Conservation (phyloP, 2,113 vertebrate species). For the Antechinus stuartii region DNA sequence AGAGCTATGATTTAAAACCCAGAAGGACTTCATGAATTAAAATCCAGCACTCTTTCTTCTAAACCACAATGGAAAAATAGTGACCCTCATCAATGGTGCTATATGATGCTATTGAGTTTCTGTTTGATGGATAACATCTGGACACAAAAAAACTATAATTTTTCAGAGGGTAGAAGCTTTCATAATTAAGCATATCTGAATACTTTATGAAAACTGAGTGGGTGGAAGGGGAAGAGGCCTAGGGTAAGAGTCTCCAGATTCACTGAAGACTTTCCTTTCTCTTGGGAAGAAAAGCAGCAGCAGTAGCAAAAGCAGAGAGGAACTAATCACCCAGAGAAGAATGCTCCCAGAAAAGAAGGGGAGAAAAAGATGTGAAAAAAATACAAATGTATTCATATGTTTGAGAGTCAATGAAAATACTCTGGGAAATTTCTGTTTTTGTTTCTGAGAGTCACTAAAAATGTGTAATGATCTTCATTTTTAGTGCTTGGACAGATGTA, state of each 20-base stretch:
- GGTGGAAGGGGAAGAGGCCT: background rate
- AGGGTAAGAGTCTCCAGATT: background rate
- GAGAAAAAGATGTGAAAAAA: constrained; percentile 7
- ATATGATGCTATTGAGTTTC: constrained; percentile 25
- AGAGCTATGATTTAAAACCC: background rate
- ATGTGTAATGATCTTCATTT: background rate
- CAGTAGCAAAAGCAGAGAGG: background rate
- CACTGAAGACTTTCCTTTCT: background rate
- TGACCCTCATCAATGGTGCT: background rate
- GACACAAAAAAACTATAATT: background rate
- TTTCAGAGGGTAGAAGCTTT: background rate
- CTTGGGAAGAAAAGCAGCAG: background rate
- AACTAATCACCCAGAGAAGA: background rate
- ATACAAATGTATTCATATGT: background rate
- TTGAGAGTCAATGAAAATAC: background rate
- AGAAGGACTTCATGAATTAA: background rate
- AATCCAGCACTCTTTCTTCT: background rate
- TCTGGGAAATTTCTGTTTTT: background rate
- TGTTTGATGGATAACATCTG: background rate
- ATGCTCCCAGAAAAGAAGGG: background rate
- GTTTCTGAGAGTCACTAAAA: background rate
- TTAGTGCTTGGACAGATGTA: background rate
- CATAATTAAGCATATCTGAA: background rate
- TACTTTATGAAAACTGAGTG: constrained; percentile 16
- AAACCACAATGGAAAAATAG: background rate